Base-by-base conservation (phyloP, 2,888 invertebrate species). In the Graphium colonna region DNA sequence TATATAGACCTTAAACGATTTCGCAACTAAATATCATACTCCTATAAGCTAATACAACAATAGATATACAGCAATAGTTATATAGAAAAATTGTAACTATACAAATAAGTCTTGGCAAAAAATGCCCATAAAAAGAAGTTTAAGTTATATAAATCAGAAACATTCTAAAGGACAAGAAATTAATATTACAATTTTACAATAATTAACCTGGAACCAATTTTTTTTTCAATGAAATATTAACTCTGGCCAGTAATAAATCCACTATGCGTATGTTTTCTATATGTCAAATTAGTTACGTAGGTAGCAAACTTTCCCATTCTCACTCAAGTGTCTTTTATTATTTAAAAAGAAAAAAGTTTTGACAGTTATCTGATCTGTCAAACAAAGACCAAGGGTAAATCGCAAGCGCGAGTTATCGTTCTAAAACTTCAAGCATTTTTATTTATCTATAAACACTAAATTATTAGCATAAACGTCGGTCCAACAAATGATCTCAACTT, bases 91-190 rank as follows among this genome's bases (percentile, higher is more conserved):
- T 18, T 38, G 36, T 18, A 16, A 52, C 48, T 51, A 47, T 45
- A 56, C 44, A 44, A 51, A 48, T 47, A 56, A 21, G 36, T 36
- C 26, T 28, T 46, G 53, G 40, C 47, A 47, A 55, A 42, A n/a
- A 21, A 21, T 15, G 36, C 33, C 13, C 12, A 28, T 18, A 13
- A 26, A 36, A 18, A 42, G 12, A 41, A 26, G 31, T 17, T 26
- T n/a, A 18, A 50, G 42, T 15, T 21, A 50, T 36, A 49, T 33
- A n/a, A n/a, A 16, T 31, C 9, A 9, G 31, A 31, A 31, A 31
- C 8, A 31, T 31, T 9, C 8, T 31, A 31, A 31, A 31, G 10
- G 26, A 26, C 3, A 10, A 31, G 10, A 7, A 7, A 31, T 31
- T 31, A 9, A 31, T 5, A 31, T 31, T 9, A 31, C 3, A 31